Conservation (phyloP, 2,797 vertebrate species). For the Potorous gilbertii region DNA sequence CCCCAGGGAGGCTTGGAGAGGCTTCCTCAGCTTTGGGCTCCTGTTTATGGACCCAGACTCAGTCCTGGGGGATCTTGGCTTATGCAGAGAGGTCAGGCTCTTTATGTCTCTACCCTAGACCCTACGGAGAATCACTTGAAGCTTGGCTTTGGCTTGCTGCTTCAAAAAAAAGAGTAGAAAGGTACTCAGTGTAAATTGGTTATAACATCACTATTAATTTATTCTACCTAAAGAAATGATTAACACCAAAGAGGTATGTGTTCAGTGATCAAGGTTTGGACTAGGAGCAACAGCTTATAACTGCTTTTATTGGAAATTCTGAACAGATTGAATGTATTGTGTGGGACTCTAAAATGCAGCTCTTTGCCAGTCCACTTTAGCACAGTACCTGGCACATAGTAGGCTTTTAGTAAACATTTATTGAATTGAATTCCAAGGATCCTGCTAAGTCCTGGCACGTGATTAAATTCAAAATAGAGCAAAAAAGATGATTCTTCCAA, state of each 20-base stretch:
- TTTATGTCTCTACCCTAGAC: not conserved
- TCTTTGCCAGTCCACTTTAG: not conserved
- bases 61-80: not conserved
- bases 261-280: not conserved
- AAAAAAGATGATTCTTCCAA: not conserved
- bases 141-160: not conserved
- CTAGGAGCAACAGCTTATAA: not conserved
- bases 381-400: not conserved
- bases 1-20: not conserved
- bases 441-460: not conserved
- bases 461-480: not conserved
- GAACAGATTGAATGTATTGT: not conserved
- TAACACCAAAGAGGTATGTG: not conserved
- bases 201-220: not conserved
- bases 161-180: not conserved
- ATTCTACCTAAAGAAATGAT: not conserved
- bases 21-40: not conserved
- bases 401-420: not conserved
- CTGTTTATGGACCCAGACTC: not conserved
- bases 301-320: not conserved
- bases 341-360: not conserved
- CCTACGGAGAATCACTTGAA: not conserved
- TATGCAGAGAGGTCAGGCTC: not conserved
- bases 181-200: not conserved
- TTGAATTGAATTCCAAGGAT: not conserved